Percentiles rank a stretch among this genome's conserved stretches.
These are phyloP conservation scores for Dilophus febrilis DNA, from an alignment of 2,888 invertebrate species.

Conservation along the genomic window DNA sequence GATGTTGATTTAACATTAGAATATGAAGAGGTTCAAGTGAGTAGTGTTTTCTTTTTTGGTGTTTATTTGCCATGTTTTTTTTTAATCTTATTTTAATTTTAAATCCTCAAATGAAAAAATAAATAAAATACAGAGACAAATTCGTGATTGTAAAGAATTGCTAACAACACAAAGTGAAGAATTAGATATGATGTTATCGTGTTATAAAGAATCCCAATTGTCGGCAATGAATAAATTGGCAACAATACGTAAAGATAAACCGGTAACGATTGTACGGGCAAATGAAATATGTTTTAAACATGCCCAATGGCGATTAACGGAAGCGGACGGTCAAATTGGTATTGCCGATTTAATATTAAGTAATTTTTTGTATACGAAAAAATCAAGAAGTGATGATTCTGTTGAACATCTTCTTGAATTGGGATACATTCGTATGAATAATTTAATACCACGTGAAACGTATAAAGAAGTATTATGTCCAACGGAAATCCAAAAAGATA, in stretches of 20 bases:
- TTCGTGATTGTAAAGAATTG: constrained; percentile 78
- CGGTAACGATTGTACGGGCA: constrained; percentile 60
- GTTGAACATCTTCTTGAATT: constrained; percentile 93
- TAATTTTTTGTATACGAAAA: constrained; percentile 94
- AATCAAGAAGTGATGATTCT: constrained; percentile 90
- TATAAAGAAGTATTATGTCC: constrained; percentile 79
- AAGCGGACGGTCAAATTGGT: constrained; percentile 93
- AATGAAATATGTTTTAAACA: constrained; percentile 97
- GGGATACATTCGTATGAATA: constrained; percentile 89
- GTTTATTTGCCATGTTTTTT: neutral
- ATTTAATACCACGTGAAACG: constrained; percentile 82
- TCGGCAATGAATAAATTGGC: constrained; percentile 38
- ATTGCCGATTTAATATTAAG: constrained; percentile 90
- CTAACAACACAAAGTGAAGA: constrained; percentile 81
- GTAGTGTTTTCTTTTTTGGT: neutral
- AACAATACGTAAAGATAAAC: constrained; percentile 49
- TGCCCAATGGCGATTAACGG: constrained; percentile 94
- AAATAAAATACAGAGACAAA: constrained; percentile 30
- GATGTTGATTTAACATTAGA: constrained; percentile 41
- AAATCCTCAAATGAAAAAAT: no score
- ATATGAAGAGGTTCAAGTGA: constrained; percentile 50
- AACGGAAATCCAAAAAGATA: constrained; percentile 61
- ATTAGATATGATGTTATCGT: constrained; percentile 86
- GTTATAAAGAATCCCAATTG: constrained; percentile 67
- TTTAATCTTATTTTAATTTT: neutral